Base-by-base conservation (phyloP, 2,113 vertebrate genomes). In the Eonycteris spelaea region DNA sequence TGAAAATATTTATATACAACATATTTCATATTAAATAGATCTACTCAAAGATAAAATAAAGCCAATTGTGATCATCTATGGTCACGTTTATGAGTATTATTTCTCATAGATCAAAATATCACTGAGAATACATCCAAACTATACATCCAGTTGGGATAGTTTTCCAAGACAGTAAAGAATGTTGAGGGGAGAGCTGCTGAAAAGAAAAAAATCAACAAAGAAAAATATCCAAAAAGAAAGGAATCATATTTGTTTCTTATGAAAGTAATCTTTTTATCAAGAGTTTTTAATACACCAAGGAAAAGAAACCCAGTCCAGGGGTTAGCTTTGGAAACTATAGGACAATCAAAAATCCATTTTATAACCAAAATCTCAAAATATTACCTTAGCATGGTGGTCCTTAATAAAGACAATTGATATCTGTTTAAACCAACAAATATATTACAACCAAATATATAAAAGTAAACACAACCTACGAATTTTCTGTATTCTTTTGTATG, bases 61-160 rank as follows among this genome's bases (percentile, higher is more conserved):
- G 33, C 53, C 0, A 0, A 90, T 38, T 2, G 0, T 78, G 71
- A 87, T 18, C 6, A 84, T 61, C 5, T 78, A 7, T 80, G n/a
- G 11, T 61, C 78, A 86, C 43, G 24, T 57, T 91, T 93, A 91
- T 87, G 63, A 55, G 79, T 86, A 86, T 90, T 94, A 75, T 96
- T 93, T 94, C 48, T 85, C 51, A 53, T 18, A 70, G 55, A 88
- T 92, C 8, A 78, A 92, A 95, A 68, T 33, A 86, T 48, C 33
- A 78, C 48, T 95, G 28, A 93, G n/a, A 94, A 84, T 70, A 86
- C 18, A 59, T 2, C 3, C 28, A 67, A 91, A 91, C 51, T 51
- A 89, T 89, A 82, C 2, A 94, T 38, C 13, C 21, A 75, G 4
- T 2, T 71, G 11, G 13, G 28, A 51, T 61, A 40, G 43, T 78